These are phyloP conservation scores for Scarus forsteni DNA, from an alignment of 2,797 vertebrate genomes.

Conservation along the genomic window DNA sequence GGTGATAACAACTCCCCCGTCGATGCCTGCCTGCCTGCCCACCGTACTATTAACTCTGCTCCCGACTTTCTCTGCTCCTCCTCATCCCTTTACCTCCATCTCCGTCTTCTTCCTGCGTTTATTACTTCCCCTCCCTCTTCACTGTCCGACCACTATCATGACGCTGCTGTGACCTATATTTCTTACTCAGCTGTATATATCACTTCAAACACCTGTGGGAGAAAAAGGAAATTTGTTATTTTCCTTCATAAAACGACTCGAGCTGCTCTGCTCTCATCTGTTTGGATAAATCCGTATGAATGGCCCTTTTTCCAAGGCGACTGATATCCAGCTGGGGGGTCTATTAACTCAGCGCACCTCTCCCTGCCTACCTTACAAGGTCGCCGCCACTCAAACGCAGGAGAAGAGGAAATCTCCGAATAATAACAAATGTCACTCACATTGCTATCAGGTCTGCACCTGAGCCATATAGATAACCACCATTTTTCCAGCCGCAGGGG, in stretches of 20 bases:
- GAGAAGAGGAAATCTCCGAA: constrained; percentile 58
- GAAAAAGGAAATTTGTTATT: constrained; percentile 56
- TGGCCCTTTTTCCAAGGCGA: constrained; percentile 41
- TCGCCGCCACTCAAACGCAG: constrained; percentile 71
- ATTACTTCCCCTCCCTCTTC: constrained; percentile 46
- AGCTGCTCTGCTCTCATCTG: constrained; percentile 63
- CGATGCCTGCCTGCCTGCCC: constrained; percentile 51
- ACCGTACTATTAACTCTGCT: constrained; percentile 59
- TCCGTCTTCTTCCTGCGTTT: constrained; percentile 51
- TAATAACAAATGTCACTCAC: constrained; percentile 81
- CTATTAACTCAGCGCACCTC: constrained; percentile 66
- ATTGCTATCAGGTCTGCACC: constrained; percentile 76
- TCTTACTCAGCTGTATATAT: constrained; percentile 68
- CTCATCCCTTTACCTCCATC: constrained; percentile 71
- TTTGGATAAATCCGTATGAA: constrained; percentile 66
- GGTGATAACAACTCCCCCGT: constrained; percentile 76
- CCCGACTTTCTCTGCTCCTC: constrained; percentile 50
- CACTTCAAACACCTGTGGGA: constrained; percentile 76
- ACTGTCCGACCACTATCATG: constrained; percentile 42
- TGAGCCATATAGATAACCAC: constrained; percentile 83
- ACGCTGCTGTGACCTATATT: constrained; percentile 76
- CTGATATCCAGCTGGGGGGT: constrained; percentile 62
- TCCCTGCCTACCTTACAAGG: constrained; percentile 73
- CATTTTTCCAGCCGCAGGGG: constrained; percentile 58
- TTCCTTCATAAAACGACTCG: constrained; percentile 62